A percentile compares a stretch with the other conserved stretches of the same genome.
phyloP scores from a whole-genome alignment of 2,888 invertebrate genomes.

The Himalopsyche kuldschensis region DNA sequence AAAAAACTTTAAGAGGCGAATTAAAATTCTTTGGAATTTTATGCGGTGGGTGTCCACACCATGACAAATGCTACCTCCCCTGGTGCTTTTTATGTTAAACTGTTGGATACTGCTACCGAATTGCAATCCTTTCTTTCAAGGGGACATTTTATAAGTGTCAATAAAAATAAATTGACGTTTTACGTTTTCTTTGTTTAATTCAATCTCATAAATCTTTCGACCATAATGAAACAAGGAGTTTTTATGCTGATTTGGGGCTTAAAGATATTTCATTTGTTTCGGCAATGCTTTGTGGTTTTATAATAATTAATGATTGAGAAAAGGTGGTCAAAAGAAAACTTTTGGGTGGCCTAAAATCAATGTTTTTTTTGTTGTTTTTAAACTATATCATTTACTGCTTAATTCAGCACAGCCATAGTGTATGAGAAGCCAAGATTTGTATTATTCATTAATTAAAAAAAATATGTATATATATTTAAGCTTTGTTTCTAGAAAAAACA shows the following conservation, averaged over 20 bases:
- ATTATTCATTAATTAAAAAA: no score
- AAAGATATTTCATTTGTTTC: not conserved
- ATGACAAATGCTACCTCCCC: constrained; percentile 10
- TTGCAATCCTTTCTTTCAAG: not conserved
- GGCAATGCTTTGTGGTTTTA: no score
- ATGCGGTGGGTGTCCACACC: not conserved
- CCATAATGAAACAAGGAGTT: not conserved
- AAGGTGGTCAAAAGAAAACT: no score
- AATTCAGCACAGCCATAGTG: no score
- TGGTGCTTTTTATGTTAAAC: not conserved
- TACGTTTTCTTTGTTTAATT: not conserved
- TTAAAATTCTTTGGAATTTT: constrained; percentile 9
- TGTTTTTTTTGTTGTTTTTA: no score
- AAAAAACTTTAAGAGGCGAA: not conserved
- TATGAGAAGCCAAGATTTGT: no score
- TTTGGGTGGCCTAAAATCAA: no score
- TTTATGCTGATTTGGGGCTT: not conserved
- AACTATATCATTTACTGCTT: no score
- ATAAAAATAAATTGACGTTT: not conserved
- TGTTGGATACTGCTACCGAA: not conserved
- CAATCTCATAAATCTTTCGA: not conserved
- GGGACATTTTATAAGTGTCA: not conserved
- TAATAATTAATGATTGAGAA: no score
- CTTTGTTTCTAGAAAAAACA: no score
- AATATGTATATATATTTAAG: no score